Evolutionary conservation across 1,140 invertebrate species (phyloP).

Genomic region (Drosophila melanica): DNA sequence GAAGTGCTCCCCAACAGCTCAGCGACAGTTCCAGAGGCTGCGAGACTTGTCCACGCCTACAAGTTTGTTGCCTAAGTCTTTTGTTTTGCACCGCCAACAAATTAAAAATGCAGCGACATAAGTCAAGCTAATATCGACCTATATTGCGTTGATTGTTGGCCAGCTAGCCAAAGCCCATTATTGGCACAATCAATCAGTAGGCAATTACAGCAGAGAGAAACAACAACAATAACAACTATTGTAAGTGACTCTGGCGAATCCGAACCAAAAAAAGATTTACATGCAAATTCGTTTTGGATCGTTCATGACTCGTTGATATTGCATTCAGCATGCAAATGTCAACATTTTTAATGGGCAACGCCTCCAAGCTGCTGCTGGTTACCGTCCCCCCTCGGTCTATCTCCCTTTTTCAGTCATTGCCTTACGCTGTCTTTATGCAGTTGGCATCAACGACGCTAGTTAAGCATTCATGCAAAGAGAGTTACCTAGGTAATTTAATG

Average conservation of each 20-base stretch:
- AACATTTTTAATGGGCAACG: slow-evolving; percentile 54
- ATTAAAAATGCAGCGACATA: slow-evolving; percentile 40
- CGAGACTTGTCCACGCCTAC: neutral
- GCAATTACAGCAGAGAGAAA: slow-evolving; percentile 30
- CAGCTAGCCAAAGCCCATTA: slow-evolving; percentile 30
- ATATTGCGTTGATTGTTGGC: slow-evolving; percentile 3
- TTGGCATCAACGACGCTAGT: slow-evolving; percentile 39
- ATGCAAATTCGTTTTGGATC: slow-evolving; percentile 61
- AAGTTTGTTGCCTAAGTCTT: slow-evolving; percentile 77
- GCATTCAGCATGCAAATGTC: slow-evolving; percentile 79
- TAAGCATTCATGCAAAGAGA: slow-evolving; percentile 46
- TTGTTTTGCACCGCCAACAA: slow-evolving; percentile 40
- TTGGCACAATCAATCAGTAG: slow-evolving; percentile 32
- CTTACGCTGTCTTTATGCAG: slow-evolving; percentile 29
- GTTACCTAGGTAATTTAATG: slow-evolving; percentile 62
- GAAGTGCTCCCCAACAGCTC: slow-evolving; percentile 9
- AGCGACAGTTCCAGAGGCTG: slow-evolving; percentile 19
- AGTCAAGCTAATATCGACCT: slow-evolving; percentile 54
- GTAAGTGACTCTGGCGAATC: neutral
- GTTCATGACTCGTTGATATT: slow-evolving; percentile 64
- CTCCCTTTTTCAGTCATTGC: slow-evolving; percentile 10
- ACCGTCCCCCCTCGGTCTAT: slow-evolving; percentile 9
- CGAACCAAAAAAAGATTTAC: slow-evolving; percentile 28
- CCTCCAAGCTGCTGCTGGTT: neutral
- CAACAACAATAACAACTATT: slow-evolving; percentile 12